Conservation (phyloP, 2,113 vertebrate species). For the Eleginops maclovinus region DNA sequence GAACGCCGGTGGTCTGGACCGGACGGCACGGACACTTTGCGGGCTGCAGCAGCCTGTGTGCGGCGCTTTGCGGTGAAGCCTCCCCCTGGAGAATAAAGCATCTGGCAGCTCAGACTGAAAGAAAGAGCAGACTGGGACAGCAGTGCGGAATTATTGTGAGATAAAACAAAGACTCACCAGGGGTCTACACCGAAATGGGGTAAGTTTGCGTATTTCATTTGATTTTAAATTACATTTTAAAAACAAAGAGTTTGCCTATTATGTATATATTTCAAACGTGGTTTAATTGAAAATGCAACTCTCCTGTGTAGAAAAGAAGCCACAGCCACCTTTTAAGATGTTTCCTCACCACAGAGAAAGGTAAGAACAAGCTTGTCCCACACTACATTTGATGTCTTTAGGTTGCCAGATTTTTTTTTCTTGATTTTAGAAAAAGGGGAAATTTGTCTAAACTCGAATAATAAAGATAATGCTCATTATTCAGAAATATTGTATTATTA, state of each 20-base stretch:
- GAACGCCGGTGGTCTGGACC: background rate
- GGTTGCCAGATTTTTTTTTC: background rate
- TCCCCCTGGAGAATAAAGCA: conserved; percentile 48
- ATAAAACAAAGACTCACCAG: conserved; percentile 25
- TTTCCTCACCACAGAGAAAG: conserved; percentile 87
- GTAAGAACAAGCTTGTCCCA: conserved; percentile 58
- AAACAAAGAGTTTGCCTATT: background rate
- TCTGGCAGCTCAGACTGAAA: conserved; percentile 46
- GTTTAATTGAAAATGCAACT: conserved; percentile 15
- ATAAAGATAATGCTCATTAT: background rate
- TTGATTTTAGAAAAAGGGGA: background rate
- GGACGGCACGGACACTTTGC: conserved; percentile 14
- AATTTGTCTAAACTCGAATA: background rate
- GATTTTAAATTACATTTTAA: background rate
- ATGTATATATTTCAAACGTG: background rate
- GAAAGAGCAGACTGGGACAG: conserved; percentile 33
- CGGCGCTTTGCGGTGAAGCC: conserved; percentile 36
- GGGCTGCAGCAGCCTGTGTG: conserved; percentile 36
- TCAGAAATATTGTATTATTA: background rate
- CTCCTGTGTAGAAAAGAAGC: conserved; percentile 70
- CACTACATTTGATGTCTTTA: background rate
- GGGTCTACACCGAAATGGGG: conserved; percentile 78
- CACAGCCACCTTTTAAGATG: conserved; percentile 80
- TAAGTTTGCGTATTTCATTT: conserved; percentile 59
- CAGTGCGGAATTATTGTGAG: conserved; percentile 9